Percentiles rank a stretch among this genome's conserved stretches.
These are phyloP conservation scores for Cryptoprocta ferox DNA, from an alignment of 2,797 vertebrate species.

Conservation along the genomic window DNA sequence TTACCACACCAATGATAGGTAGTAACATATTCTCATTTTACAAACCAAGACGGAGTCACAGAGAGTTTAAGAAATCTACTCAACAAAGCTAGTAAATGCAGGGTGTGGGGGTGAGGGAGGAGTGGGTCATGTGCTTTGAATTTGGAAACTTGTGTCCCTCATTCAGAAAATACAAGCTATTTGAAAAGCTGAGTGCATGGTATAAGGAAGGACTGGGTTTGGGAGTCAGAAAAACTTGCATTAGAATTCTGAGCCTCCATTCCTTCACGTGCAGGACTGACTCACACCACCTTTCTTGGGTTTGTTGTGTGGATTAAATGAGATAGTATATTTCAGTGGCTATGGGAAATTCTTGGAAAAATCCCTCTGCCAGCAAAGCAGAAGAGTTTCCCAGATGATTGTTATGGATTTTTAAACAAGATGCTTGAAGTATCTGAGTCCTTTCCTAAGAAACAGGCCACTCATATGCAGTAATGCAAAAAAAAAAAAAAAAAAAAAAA, in stretches of 20 bases:
- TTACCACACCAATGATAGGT: background rate
- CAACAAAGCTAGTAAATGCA: background rate
- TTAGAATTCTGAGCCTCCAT: background rate
- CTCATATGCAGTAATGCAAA: background rate
- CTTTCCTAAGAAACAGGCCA: background rate
- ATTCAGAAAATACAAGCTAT: background rate
- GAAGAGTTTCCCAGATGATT: background rate
- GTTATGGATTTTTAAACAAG: background rate
- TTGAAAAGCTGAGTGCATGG: background rate
- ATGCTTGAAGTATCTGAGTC: background rate
- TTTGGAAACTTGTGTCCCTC: background rate
- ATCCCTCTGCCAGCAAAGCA: background rate
- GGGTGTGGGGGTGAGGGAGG: accelerated
- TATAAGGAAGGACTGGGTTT: background rate
- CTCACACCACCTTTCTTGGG: background rate
- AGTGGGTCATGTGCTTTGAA: background rate
- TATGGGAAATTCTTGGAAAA: background rate
- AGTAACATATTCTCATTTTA: background rate
- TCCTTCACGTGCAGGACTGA: background rate
- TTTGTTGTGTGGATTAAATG: background rate
- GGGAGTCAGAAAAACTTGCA: background rate
- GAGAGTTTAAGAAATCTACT: background rate
- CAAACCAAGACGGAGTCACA: background rate
- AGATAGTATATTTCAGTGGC: background rate
- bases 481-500: background rate